These are phyloP conservation scores for Cheilosia vulpina DNA, from an alignment of 2,888 invertebrate species.

Conservation along the genomic window DNA sequence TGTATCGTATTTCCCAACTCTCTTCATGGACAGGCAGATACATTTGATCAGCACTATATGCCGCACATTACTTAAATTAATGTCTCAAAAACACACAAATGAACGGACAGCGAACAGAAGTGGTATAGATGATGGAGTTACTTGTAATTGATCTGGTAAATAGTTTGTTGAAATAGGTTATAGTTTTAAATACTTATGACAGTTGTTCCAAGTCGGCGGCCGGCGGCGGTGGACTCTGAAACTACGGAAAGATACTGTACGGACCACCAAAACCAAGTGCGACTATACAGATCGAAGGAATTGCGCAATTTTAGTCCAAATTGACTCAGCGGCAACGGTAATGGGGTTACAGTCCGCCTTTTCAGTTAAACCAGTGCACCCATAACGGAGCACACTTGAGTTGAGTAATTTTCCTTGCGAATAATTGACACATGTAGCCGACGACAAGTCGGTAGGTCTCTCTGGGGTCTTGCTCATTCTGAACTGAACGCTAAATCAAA, in stretches of 20 bases:
- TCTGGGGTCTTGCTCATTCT: constrained; percentile 11
- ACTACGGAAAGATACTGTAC: constrained; percentile 23
- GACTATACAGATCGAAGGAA: constrained; percentile 37
- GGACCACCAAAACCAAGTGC: constrained; percentile 5
- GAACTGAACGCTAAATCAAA: constrained; percentile 9
- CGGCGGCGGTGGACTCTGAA: constrained; percentile 30
- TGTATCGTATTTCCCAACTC: constrained; percentile 57
- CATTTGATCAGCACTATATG: constrained; percentile 11
- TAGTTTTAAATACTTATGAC: constrained; percentile 70
- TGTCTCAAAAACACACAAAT: constrained; percentile 63
- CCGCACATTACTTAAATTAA: constrained; percentile 58
- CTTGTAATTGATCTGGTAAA: constrained; percentile 74
- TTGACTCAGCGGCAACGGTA: constrained; percentile 61
- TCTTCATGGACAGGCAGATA: constrained; percentile 24
- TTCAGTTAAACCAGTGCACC: constrained; percentile 50
- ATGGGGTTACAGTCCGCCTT: constrained; percentile 54
- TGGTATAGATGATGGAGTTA: constrained; percentile 70
- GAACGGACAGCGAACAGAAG: constrained; percentile 69
- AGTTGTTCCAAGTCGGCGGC: constrained; percentile 53
- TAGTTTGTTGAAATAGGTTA: constrained; percentile 63
- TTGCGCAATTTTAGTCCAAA: constrained; percentile 71
- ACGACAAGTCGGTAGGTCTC: constrained; percentile 4
- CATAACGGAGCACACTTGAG: constrained; percentile 3
- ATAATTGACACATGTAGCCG: constrained; percentile 66
- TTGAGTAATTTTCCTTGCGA: constrained; percentile 62